Percentiles rank a stretch among this genome's conserved stretches.
These are phyloP conservation scores for Bibio marci DNA, from an alignment of 2,888 invertebrate genomes.

Conservation along the genomic window DNA sequence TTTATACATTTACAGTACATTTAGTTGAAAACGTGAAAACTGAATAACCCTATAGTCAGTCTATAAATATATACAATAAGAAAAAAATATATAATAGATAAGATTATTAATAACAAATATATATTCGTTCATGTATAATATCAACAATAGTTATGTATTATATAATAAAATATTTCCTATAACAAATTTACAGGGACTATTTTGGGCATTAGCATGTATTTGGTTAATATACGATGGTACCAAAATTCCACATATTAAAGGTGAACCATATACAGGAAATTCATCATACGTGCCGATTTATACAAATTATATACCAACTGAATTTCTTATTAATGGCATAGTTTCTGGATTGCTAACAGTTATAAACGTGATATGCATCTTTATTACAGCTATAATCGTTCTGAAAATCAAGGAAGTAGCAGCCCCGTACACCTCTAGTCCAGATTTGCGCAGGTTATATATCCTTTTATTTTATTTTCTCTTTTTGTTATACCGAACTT, in stretches of 20 bases:
- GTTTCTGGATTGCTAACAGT: conserved; percentile 64
- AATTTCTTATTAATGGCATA: conserved; percentile 60
- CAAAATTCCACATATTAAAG: conserved; percentile 52
- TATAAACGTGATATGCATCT: conserved; percentile 69
- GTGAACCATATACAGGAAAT: conserved; percentile 43
- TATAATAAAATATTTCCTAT: too few relatives aligned
- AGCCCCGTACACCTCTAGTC: conserved; percentile 60
- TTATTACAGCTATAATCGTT: conserved; percentile 61
- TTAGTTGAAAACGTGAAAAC: too few relatives aligned
- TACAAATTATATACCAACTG: conserved; percentile 55
- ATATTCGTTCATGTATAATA: too few relatives aligned
- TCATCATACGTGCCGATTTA: conserved; percentile 49
- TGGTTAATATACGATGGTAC: conserved; percentile 49
- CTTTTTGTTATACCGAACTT: not conserved
- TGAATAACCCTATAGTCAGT: too few relatives aligned
- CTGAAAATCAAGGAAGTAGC: conserved; percentile 73
- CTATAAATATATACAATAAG: too few relatives aligned
- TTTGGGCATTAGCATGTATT: conserved; percentile 56
- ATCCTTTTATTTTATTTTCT: not conserved
- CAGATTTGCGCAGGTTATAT: conserved; percentile 42
- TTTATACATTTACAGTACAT: too few relatives aligned
- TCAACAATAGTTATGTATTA: too few relatives aligned
- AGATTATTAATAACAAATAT: too few relatives aligned
- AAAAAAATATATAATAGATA: too few relatives aligned
- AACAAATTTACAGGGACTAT: conserved; percentile 41